These are phyloP conservation scores for Eulemur rufifrons DNA, from an alignment of 2,113 vertebrate genomes.

Conservation along the genomic window DNA sequence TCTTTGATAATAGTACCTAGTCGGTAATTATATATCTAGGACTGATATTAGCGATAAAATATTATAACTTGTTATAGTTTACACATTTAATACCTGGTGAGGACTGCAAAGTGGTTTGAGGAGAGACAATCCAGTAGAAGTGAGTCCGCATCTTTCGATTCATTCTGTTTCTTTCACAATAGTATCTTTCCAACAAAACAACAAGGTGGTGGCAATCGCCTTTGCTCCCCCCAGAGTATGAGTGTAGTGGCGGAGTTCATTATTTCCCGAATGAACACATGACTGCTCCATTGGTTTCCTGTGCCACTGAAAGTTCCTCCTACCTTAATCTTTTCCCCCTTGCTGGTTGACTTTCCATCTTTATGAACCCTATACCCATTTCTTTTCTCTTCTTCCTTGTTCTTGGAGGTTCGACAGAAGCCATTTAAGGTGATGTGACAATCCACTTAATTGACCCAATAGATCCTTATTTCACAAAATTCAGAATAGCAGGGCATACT, in stretches of 20 bases:
- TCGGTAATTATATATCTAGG: neutral
- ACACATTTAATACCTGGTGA: neutral
- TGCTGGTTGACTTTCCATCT: neutral
- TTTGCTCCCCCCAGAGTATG: neutral
- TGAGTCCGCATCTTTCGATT: neutral
- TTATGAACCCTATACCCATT: neutral
- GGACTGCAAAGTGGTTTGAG: neutral
- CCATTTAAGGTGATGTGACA: slow-evolving; percentile 1
- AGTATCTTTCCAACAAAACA: neutral
- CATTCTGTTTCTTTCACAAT: neutral
- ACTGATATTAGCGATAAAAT: neutral
- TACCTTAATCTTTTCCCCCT: neutral
- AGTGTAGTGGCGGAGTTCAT: neutral
- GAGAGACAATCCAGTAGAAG: neutral
- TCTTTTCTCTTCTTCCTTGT: slow-evolving; percentile 3
- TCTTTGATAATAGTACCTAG: neutral
- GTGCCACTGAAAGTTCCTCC: neutral
- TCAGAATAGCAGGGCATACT: neutral
- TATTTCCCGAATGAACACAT: neutral
- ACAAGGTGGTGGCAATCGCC: neutral
- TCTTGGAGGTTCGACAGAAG: slow-evolving; percentile 40
- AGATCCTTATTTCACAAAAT: neutral
- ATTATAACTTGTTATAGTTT: neutral
- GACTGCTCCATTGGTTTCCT: neutral
- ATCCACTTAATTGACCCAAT: neutral